Percentiles rank a stretch among this genome's conserved stretches.
Conservation (phyloP, 2,797 vertebrate genomes). For the Gobionotothen gibberifrons region DNA sequence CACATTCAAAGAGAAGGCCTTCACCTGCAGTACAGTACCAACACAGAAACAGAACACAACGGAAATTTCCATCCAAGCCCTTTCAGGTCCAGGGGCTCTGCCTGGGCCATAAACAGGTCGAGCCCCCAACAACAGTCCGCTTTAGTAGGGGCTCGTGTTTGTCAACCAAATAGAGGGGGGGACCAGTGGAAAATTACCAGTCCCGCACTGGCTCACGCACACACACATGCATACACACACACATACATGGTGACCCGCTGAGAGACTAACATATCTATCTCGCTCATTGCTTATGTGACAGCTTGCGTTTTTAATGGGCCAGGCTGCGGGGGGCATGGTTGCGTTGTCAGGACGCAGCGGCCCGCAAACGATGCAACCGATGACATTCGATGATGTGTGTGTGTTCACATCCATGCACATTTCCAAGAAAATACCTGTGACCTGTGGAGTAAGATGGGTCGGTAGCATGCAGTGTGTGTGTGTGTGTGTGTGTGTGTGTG, state of each 20-base stretch:
- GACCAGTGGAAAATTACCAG: conserved; percentile 88
- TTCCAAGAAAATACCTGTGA: conserved; percentile 72
- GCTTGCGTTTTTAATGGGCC: conserved; percentile 82
- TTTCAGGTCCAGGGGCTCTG: conserved; percentile 76
- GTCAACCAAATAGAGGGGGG: conserved; percentile 77
- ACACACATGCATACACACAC: conserved; percentile 54
- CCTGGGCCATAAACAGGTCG: conserved; percentile 79
- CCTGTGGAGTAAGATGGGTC: conserved; percentile 28
- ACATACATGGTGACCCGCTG: conserved; percentile 55
- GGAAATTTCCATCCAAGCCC: conserved; percentile 86
- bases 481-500: background rate
- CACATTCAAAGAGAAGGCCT: conserved; percentile 38
- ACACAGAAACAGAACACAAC: conserved; percentile 62
- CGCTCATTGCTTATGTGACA: conserved; percentile 76
- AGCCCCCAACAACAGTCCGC: conserved; percentile 71
- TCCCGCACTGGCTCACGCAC: conserved; percentile 74
- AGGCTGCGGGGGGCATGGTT: conserved; percentile 80
- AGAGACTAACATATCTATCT: conserved; percentile 75
- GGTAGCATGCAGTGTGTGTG: conserved; percentile 9
- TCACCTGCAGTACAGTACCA: conserved; percentile 55
- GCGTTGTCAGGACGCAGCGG: conserved; percentile 81
- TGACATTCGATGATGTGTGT: conserved; percentile 71
- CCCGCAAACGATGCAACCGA: conserved; percentile 71
- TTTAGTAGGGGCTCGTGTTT: conserved; percentile 79
- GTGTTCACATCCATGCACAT: conserved; percentile 68